A percentile compares a stretch with the other conserved stretches of the same genome.
Evolutionary conservation across 2,888 invertebrate genomes (phyloP).

Genomic region (Lycia hirtaria): DNA sequence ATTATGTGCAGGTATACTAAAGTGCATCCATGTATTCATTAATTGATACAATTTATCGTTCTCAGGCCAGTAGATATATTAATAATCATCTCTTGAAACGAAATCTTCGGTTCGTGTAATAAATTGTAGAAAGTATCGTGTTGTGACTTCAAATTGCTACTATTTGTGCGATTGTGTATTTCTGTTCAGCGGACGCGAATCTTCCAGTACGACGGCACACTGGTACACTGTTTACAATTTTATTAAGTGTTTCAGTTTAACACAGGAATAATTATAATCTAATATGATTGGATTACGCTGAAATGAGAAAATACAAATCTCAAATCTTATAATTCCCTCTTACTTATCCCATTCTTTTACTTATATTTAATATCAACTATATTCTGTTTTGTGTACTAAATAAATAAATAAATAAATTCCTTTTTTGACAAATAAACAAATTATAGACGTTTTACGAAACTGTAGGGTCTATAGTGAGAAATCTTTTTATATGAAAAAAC

Average conservation of each 20-base stretch:
- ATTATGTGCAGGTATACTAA: too few species aligned
- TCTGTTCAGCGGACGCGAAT: not conserved
- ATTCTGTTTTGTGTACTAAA: too few species aligned
- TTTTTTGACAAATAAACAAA: too few species aligned
- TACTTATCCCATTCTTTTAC: too few species aligned
- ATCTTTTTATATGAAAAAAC: too few species aligned
- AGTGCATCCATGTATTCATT: too few species aligned
- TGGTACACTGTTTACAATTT: not conserved
- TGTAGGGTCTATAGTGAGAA: too few species aligned
- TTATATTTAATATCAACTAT: too few species aligned
- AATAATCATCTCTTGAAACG: not conserved
- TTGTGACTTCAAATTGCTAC: constrained; percentile 16
- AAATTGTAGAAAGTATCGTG: constrained; percentile 5
- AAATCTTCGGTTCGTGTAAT: constrained; percentile 3
- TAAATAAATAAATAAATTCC: too few species aligned
- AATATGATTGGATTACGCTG: not conserved
- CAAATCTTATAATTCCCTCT: too few species aligned
- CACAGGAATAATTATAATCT: not conserved
- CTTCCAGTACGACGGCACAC: not conserved
- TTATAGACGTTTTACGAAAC: too few species aligned
- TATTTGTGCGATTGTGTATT: constrained; percentile 14
- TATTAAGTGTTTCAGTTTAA: not conserved
- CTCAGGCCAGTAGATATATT: not conserved
- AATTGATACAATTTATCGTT: not conserved
- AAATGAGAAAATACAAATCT: not conserved